Evolutionary conservation across 64 coral and sea anemone species (phyloP).

Genomic region (Montipora cactus): DNA sequence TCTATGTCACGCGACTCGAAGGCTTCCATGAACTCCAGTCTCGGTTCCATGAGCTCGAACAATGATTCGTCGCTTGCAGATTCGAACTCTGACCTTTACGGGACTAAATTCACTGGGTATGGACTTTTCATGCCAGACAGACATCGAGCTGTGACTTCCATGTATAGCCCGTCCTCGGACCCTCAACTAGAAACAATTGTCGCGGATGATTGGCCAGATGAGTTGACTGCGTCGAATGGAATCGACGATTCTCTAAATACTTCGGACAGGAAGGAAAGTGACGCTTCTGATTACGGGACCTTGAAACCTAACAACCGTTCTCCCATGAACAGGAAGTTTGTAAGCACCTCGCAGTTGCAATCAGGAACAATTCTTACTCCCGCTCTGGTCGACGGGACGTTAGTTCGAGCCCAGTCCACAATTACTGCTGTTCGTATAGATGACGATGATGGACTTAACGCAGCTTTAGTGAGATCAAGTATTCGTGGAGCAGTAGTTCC

Average conservation of each 20-base stretch:
- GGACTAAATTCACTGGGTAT: slow-evolving; percentile 69
- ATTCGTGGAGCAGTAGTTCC: slow-evolving; percentile 52
- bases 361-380: slow-evolving; percentile 61
- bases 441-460: slow-evolving; percentile 68
- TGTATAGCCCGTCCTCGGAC: slow-evolving; percentile 77
- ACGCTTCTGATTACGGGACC: slow-evolving; percentile 50
- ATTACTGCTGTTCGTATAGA: slow-evolving; percentile 83
- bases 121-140: slow-evolving; percentile 60
- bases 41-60: slow-evolving; percentile 88
- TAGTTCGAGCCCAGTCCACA: slow-evolving; percentile 80
- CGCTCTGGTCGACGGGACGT: not conserved
- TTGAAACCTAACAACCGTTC: slow-evolving; percentile 58
- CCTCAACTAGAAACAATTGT: slow-evolving; percentile 61
- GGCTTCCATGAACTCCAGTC: slow-evolving; percentile 79
- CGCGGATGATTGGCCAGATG: slow-evolving; percentile 42
- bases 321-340: slow-evolving; percentile 64
- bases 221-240: not conserved
- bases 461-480: slow-evolving; percentile 24
- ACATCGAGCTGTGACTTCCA: slow-evolving; percentile 51
- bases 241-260: slow-evolving; percentile 36
- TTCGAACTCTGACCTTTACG: slow-evolving; percentile 90
- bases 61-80: slow-evolving; percentile 88
- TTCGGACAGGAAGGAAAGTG: slow-evolving; percentile 58
- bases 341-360: slow-evolving; percentile 73
- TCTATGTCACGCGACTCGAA: slow-evolving; percentile 78